Percentiles rank a stretch among this genome's conserved stretches.
Evolutionary conservation across 2,888 invertebrate species (phyloP).

Genomic region (Platycnemis pennipes): DNA sequence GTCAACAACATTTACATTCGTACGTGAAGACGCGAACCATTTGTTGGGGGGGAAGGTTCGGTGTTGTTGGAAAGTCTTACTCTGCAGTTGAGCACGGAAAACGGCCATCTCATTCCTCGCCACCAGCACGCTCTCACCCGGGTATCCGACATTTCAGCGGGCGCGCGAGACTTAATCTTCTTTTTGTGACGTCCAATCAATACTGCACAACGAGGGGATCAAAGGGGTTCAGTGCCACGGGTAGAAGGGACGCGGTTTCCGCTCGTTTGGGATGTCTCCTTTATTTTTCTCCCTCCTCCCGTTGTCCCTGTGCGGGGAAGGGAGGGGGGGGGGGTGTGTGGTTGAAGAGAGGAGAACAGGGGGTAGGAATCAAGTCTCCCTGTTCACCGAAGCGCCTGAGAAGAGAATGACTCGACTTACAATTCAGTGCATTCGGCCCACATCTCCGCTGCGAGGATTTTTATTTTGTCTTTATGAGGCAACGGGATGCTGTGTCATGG

Average conservation of each 20-base stretch:
- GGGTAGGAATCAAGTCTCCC: background rate
- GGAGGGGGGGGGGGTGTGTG: too few species aligned
- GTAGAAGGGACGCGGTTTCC: background rate
- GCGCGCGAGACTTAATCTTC: background rate
- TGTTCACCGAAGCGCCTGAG: background rate
- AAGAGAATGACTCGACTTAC: slow-evolving; percentile 9
- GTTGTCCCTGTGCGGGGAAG: too few species aligned
- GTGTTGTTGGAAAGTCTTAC: too few species aligned
- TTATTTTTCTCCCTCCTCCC: background rate
- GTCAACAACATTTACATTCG: too few species aligned
- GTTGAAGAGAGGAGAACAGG: too few species aligned
- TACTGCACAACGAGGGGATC: background rate
- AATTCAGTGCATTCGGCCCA: background rate
- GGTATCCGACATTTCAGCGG: background rate
- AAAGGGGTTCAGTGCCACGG: slow-evolving; percentile 16
- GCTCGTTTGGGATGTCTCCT: background rate
- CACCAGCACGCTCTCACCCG: background rate
- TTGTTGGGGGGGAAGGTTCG: too few species aligned
- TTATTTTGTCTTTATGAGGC: background rate
- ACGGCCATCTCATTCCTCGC: background rate
- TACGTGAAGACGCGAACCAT: too few species aligned
- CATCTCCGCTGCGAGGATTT: background rate
- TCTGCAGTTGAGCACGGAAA: background rate
- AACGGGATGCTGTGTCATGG: background rate
- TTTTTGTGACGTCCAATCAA: background rate